phyloP scores from a whole-genome alignment of 2,888 invertebrate species.

The Copidosoma aretas region DNA sequence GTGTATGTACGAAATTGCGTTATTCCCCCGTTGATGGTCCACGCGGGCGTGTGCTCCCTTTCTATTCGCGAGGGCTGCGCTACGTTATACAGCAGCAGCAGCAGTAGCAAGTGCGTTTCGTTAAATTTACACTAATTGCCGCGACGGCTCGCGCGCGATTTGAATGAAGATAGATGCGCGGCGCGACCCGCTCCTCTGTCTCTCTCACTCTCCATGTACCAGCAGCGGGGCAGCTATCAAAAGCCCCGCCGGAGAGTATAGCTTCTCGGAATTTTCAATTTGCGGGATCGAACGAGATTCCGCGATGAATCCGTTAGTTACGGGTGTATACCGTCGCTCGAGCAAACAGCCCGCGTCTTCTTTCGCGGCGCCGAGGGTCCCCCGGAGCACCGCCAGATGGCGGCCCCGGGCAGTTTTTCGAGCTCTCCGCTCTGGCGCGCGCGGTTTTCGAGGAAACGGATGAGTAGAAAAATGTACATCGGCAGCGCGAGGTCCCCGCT shows the following conservation, averaged over 20 bases:
- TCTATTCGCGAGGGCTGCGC: no score
- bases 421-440: background rate
- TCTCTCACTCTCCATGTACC: no score
- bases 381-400: constrained; percentile 59
- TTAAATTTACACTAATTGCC: constrained; percentile 37
- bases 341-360: background rate
- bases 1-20: constrained; percentile 21
- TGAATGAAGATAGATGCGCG: constrained; percentile 23
- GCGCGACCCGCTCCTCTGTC: no score
- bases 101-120: constrained; percentile 20
- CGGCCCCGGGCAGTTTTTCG: constrained; percentile 46
- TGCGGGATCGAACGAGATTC: no score
- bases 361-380: constrained; percentile 42
- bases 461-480: background rate
- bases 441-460: background rate
- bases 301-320: no score
- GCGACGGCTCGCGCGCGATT: background rate
- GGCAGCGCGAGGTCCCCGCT: no score
- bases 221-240: background rate
- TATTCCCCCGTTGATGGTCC: constrained; percentile 16
- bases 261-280: no score
- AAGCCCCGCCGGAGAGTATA: no score
- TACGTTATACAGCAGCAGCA: no score
- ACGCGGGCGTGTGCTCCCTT: no score
- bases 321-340: no score